phyloP scores from a whole-genome alignment of 2,113 vertebrate species.

The Stegastes partitus region DNA sequence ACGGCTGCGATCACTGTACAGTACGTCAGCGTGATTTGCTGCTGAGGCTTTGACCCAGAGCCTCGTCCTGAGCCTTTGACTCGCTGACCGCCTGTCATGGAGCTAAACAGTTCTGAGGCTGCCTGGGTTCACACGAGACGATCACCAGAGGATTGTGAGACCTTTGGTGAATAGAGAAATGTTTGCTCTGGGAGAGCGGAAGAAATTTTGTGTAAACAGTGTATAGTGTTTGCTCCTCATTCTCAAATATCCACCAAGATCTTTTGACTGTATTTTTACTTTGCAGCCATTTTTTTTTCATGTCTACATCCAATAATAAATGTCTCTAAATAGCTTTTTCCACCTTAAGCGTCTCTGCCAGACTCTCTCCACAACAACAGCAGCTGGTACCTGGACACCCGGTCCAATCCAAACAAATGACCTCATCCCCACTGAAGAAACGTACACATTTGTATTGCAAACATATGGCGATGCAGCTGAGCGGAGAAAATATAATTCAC shows the following conservation, averaged over 20 bases:
- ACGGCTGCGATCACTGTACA: neutral
- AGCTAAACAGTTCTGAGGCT: neutral
- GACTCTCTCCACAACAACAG: conserved; percentile 22
- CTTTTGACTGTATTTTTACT: neutral
- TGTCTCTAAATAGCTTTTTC: conserved; percentile 11
- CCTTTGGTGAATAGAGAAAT: neutral
- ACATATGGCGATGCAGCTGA: neutral
- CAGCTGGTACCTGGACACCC: conserved; percentile 7
- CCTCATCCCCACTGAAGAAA: neutral
- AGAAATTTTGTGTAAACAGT: neutral
- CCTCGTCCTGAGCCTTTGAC: neutral
- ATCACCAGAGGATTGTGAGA: neutral
- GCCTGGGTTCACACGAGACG: neutral
- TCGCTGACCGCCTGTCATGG: neutral
- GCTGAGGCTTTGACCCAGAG: neutral
- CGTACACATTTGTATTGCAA: neutral
- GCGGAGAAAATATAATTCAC: neutral
- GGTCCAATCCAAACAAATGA: conserved; percentile 5
- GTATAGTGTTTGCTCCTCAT: neutral
- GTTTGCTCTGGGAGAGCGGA: neutral
- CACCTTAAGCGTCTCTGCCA: neutral
- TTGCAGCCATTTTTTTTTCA: neutral
- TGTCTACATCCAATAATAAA: neutral
- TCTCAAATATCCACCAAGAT: neutral
- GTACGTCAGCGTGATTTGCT: conserved; percentile 9